A percentile compares a stretch with the other conserved stretches of the same genome.
These are phyloP conservation scores for Pocillopora verrucosa DNA, from an alignment of 64 coral and sea anemone species.

Conservation along the genomic window DNA sequence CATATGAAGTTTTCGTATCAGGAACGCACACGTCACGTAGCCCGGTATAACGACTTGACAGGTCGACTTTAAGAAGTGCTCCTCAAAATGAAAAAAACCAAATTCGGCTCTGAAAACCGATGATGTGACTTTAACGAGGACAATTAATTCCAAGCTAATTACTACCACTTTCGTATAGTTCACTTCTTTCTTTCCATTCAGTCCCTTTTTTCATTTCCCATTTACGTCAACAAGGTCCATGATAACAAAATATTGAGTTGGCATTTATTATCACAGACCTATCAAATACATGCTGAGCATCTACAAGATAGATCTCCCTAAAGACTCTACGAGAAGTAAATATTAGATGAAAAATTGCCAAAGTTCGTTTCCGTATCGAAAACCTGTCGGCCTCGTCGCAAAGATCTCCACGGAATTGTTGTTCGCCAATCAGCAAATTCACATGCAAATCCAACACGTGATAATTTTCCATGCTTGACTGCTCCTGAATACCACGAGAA, in stretches of 20 bases:
- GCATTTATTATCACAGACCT: too few species aligned
- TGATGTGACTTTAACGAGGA: too few species aligned
- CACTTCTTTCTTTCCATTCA: background rate
- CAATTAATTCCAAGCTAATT: too few species aligned
- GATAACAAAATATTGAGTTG: background rate
- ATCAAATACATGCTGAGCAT: too few species aligned
- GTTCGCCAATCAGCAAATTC: constrained; percentile 14
- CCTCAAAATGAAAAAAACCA: too few species aligned
- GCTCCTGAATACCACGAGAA: constrained; percentile 26
- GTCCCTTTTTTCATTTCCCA: background rate
- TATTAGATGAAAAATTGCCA: background rate
- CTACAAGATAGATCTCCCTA: background rate
- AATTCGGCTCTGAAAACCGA: too few species aligned
- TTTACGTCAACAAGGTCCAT: background rate
- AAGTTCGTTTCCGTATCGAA: background rate
- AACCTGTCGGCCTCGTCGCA: background rate
- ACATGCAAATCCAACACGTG: constrained; percentile 48
- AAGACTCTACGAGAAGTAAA: too few species aligned
- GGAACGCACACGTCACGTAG: too few species aligned
- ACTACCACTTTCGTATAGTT: background rate
- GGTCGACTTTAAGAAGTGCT: too few species aligned
- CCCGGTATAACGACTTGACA: too few species aligned
- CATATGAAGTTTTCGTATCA: too few species aligned
- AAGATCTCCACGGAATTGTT: constrained; percentile 1
- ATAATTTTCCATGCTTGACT: constrained; percentile 36